Evolutionary conservation across 2,113 vertebrate species (phyloP).

Genomic region (Laticauda laticaudata): DNA sequence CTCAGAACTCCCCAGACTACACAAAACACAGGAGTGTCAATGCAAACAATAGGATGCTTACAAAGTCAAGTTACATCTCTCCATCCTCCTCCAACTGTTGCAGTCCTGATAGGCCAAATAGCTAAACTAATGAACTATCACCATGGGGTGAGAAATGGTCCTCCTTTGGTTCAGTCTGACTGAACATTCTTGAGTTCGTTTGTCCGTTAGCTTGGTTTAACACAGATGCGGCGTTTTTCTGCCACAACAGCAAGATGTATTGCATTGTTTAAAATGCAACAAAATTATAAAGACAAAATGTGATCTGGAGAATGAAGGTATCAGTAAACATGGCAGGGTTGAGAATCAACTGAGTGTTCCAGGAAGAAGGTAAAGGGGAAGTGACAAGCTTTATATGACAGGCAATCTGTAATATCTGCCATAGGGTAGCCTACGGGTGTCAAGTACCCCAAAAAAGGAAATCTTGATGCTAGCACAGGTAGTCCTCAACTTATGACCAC

Average conservation of each 20-base stretch:
- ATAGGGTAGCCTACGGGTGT: background rate
- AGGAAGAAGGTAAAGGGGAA: background rate
- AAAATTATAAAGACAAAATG: background rate
- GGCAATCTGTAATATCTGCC: background rate
- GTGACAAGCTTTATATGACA: background rate
- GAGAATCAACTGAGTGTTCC: background rate
- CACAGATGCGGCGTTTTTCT: background rate
- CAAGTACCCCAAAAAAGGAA: background rate
- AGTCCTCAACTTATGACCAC: too few species aligned
- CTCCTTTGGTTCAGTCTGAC: background rate
- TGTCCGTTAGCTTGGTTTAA: background rate
- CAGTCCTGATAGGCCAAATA: slow-evolving; percentile 18
- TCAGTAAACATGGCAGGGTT: background rate
- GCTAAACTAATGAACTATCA: background rate
- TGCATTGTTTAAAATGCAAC: background rate
- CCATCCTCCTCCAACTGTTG: slow-evolving; percentile 12
- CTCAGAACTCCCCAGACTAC: slow-evolving; percentile 23
- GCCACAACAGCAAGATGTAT: background rate
- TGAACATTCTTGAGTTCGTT: background rate
- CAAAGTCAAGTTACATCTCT: slow-evolving; percentile 38
- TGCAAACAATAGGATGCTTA: slow-evolving; percentile 37
- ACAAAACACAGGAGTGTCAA: slow-evolving; percentile 43
- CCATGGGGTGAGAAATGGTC: background rate
- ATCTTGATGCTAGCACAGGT: background rate
- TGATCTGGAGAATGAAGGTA: background rate